Base-by-base conservation (phyloP, 2,113 vertebrate species). In the Sinosuthora webbiana region DNA sequence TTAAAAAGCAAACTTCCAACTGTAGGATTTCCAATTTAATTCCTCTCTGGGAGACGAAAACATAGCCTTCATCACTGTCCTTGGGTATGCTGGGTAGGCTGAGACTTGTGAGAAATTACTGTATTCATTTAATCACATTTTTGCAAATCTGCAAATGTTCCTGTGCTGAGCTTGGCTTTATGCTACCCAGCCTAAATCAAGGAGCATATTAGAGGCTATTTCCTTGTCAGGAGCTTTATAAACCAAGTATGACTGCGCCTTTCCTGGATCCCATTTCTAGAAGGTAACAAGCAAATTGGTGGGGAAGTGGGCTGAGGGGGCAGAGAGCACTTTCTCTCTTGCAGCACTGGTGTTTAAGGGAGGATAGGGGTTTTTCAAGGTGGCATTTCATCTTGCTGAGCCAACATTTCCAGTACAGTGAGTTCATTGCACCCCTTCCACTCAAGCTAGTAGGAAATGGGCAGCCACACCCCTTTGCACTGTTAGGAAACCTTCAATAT, bases 1-100 rank as follows among this genome's bases (percentile, higher is more conserved):
- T 83, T 70, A 62, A 95, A 95, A 93, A 90, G 49, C 86, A 97
- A 93, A 65, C 91, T 97, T 97, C 95, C 94, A 95, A 92, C 64
- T 83, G 63, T 45, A 89, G 67, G 47, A 90, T 90, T 95, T 95
- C 94, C 33, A 67, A 96, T 91, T 89, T 94, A 94, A 96, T 95
- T 93, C 96, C 53, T 64, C 79, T 30, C 52, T 93, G 91, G 64
- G 86, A 95, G 68, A 94, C 82, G 63, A 96, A 97, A 97, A 95
- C 74, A 89, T 39, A 95, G 75, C 71, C 85, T 97, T 84, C 76
- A 84, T 42, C 60, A 25, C 33, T 60, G 27, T 67, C 56, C 62
- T 76, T 64, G 89, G 42, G 33, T 74, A 86, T 55, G 24, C 0
- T 47, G 83, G 44, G 42, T 89, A 83, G 50, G 30, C 1, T 74